These are phyloP conservation scores for Calephelis perditalis DNA, from an alignment of 2,888 invertebrate species.

Conservation along the genomic window DNA sequence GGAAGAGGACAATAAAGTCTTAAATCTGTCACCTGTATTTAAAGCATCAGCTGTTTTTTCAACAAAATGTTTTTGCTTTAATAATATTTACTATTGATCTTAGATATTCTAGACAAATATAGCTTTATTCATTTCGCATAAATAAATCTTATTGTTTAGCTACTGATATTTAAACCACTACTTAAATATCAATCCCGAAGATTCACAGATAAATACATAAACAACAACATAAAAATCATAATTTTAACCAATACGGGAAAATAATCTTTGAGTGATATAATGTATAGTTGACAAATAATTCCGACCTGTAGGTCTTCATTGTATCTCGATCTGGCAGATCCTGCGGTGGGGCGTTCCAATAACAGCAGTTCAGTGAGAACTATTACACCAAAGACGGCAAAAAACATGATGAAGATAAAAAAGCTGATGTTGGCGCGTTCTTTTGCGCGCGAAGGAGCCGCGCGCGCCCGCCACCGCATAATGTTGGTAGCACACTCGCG, in stretches of 20 bases:
- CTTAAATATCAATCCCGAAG: too few relatives aligned
- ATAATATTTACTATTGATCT: too few relatives aligned
- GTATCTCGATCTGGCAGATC: conserved; percentile 71
- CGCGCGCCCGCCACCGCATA: conserved; percentile 73
- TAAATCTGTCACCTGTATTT: too few relatives aligned
- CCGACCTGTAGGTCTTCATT: conserved; percentile 84
- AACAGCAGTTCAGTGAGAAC: conserved; percentile 90
- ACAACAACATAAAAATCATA: not conserved
- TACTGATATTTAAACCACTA: too few relatives aligned
- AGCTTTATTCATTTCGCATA: too few relatives aligned
- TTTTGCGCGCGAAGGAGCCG: conserved; percentile 77
- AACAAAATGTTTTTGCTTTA: too few relatives aligned
- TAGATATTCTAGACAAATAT: too few relatives aligned
- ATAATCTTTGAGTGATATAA: not conserved
- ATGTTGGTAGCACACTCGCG: conserved; percentile 44
- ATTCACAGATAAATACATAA: not conserved
- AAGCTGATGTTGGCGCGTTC: conserved; percentile 93
- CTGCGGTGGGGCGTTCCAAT: conserved; percentile 74
- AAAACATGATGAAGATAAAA: conserved; percentile 93
- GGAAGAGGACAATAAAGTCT: too few relatives aligned
- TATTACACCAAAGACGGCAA: conserved; percentile 92
- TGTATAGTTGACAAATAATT: conserved; percentile 4
- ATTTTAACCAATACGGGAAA: not conserved
- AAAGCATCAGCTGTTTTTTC: too few relatives aligned
- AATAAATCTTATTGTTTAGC: too few relatives aligned